Conservation (phyloP, 1,140 invertebrate genomes). For the Drosophila seguyi region DNA sequence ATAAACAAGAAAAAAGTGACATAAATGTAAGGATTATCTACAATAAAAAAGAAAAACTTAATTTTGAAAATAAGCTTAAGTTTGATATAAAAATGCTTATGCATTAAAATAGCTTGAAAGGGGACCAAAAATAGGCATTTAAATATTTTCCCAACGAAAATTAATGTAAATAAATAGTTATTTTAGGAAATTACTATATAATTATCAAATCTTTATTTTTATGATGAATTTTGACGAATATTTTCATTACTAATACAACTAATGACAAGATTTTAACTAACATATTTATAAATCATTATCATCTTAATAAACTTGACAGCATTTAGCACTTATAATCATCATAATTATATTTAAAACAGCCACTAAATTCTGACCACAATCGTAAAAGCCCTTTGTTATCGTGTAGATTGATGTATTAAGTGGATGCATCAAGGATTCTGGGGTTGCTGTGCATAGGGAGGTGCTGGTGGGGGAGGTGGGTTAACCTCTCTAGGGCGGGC, state of each 20-base stretch:
- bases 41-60: background rate
- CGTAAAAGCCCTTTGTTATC: background rate
- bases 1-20: too few species aligned
- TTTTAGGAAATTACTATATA: too few species aligned
- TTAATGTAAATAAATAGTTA: background rate
- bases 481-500: constrained; percentile 90
- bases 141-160: too few species aligned
- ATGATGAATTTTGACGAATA: background rate
- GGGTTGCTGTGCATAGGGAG: constrained; percentile 1
- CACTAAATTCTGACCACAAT: background rate
- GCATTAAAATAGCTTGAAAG: too few species aligned
- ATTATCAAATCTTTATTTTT: background rate
- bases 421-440: constrained; percentile 19
- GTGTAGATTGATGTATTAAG: background rate
- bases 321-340: background rate
- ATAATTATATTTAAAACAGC: background rate
- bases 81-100: background rate
- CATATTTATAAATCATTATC: background rate
- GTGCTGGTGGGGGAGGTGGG: constrained; percentile 18
- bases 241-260: background rate
- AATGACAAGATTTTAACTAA: background rate
- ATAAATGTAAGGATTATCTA: too few species aligned
- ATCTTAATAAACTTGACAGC: background rate
- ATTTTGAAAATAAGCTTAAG: background rate
- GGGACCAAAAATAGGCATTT: too few species aligned